Base-by-base conservation (phyloP, 2,888 invertebrate species). In the Stenoptilia bipunctidactyla region DNA sequence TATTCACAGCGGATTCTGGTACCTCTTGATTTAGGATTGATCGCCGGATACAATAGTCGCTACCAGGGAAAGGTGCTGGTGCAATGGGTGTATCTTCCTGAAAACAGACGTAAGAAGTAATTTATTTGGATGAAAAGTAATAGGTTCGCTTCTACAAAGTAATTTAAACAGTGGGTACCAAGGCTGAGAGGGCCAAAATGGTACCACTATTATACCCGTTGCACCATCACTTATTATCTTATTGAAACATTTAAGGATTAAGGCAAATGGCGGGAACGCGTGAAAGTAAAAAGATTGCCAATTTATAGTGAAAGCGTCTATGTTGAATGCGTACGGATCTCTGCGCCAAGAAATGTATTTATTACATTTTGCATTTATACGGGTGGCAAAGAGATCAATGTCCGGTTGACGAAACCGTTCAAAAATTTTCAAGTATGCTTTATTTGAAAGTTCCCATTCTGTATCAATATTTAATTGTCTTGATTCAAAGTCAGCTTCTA, bases 51-150 rank as follows among this genome's bases (percentile, higher is more conserved):
- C 37, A 15, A 45, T 33, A 13, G 40, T 14, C 20, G 38, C 45
- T 27, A 36, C 47, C 45, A 45, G 40, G 40, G 47, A 40, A 47
- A 46, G 44, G 15, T 44, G 39, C 0, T n/a, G 40, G 20, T 44
- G 42, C 9, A 47, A 38, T 1, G 44, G 47, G 37, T 47, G 47
- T 12, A 13, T 36, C 15, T 20, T n/a, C 13, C 47, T 48, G 43
- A 45, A 45, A 42, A 15, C 2, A 37, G 43, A 48, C 1, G 38
- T 37, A 14, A 48, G 37, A 2, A 48, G 25, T 10, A 39, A 2
- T 45, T 45, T 36, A 37, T 27, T 14, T 12, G 47, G 44, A 12
- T 30, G 37, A 27, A 47, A 38, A 6, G 38, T 27, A 30, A 30
- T 30, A n/a, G 30, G 30, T 38, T 30, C 12, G 9, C 6, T n/a